Evolutionary conservation across 2,797 vertebrate genomes (phyloP).

Genomic region (Argyrosomus regius): DNA sequence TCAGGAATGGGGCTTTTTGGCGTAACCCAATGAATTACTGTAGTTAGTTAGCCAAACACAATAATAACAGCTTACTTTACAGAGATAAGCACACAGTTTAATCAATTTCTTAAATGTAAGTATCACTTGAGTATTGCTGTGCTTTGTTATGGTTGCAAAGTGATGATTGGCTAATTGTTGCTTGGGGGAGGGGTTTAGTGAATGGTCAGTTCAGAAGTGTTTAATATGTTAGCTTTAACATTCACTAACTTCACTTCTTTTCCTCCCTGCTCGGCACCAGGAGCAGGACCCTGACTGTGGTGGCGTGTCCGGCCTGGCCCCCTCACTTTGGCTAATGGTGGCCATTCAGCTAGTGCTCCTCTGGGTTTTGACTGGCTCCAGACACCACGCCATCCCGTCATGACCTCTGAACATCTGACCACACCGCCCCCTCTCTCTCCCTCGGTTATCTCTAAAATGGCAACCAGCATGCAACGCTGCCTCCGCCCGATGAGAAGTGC

Average conservation of each 20-base stretch:
- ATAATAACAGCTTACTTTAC: background rate
- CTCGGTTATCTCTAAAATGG: slow-evolving; percentile 50
- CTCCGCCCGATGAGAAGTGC: slow-evolving; percentile 40
- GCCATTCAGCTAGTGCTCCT: slow-evolving; percentile 90
- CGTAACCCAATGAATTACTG: background rate
- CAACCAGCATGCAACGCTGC: slow-evolving; percentile 73
- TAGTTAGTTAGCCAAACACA: background rate
- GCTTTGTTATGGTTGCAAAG: background rate
- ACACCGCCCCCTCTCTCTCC: slow-evolving; percentile 68
- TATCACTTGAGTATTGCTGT: background rate
- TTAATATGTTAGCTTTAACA: slow-evolving; percentile 15
- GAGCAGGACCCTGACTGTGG: slow-evolving; percentile 93
- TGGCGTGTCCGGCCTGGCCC: slow-evolving; percentile 90
- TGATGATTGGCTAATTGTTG: background rate
- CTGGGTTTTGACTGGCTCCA: slow-evolving; percentile 91
- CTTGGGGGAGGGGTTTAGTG: background rate
- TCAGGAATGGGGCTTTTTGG: background rate
- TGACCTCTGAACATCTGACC: slow-evolving; percentile 85
- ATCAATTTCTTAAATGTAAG: background rate
- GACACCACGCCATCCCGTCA: slow-evolving; percentile 83
- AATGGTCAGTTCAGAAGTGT: background rate
- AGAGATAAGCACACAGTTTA: background rate
- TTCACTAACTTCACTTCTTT: slow-evolving; percentile 39
- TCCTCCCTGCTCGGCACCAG: slow-evolving; percentile 77
- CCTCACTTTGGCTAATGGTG: slow-evolving; percentile 89